These are phyloP conservation scores for Polyergus mexicanus DNA, from an alignment of 1,140 invertebrate species.

Conservation along the genomic window DNA sequence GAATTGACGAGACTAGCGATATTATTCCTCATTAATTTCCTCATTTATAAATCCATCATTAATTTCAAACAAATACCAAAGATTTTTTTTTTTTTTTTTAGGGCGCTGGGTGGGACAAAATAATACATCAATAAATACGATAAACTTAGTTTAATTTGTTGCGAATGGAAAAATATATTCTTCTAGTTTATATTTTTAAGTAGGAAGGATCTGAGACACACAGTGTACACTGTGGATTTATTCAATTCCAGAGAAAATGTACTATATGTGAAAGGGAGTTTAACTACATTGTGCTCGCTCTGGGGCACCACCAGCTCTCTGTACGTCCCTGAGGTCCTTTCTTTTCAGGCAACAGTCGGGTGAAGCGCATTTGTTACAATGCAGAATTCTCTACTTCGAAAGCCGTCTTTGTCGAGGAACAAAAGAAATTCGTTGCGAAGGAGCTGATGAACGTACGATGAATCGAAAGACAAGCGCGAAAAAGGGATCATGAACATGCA, in stretches of 20 bases:
- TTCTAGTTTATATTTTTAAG: not conserved
- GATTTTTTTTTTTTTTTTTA: too few species aligned
- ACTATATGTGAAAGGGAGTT: not conserved
- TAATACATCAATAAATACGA: not conserved
- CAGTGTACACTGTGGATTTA: not conserved
- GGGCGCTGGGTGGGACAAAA: too few species aligned
- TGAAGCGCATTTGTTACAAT: constrained; percentile 57
- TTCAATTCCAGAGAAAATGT: constrained; percentile 5
- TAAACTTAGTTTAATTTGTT: not conserved
- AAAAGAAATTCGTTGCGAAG: not conserved
- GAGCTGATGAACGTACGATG: not conserved
- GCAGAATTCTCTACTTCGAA: constrained; percentile 55
- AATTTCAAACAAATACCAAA: not conserved
- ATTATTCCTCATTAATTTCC: too few species aligned
- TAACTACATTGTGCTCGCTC: not conserved
- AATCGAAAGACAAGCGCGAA: not conserved
- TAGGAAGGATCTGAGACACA: not conserved
- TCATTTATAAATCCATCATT: too few species aligned
- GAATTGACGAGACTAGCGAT: not conserved
- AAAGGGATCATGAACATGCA: not conserved
- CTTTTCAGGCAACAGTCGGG: constrained; percentile 36
- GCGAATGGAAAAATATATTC: not conserved
- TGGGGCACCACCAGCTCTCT: constrained; percentile 19
- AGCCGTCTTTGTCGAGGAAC: not conserved
- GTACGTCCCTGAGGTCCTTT: constrained; percentile 49